Conservation (phyloP, 2,888 invertebrate genomes). For the Pycnomerus fuliginosus region DNA sequence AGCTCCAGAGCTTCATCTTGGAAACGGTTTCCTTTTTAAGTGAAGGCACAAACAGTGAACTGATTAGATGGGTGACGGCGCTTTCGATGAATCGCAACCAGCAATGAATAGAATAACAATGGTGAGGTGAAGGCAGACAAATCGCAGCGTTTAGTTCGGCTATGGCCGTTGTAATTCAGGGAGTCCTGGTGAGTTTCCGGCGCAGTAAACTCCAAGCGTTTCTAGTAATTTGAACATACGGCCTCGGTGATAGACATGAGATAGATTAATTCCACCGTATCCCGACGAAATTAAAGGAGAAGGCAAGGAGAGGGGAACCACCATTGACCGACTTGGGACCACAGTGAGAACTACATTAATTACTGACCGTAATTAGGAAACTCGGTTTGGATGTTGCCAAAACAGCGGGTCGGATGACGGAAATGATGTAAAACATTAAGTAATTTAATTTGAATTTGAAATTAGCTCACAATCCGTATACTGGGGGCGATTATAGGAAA, state of each 20-base stretch:
- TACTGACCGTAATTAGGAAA: constrained; percentile 29
- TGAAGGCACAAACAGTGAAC: too few relatives aligned
- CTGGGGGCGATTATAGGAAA: constrained; percentile 11
- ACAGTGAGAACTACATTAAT: constrained; percentile 31
- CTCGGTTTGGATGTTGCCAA: constrained; percentile 21
- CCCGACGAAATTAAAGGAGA: constrained; percentile 25
- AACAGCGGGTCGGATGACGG: constrained; percentile 17
- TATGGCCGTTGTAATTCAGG: constrained; percentile 23
- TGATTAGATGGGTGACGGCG: too few relatives aligned
- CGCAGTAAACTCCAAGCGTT: constrained; percentile 21
- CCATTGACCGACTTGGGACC: constrained; percentile 29
- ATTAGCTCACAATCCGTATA: too few relatives aligned
- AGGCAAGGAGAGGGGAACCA: constrained; percentile 11
- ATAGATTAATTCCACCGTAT: constrained; percentile 28
- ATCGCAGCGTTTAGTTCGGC: too few relatives aligned
- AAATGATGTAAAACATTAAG: constrained; percentile 21
- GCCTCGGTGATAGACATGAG: constrained; percentile 26
- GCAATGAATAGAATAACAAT: too few relatives aligned
- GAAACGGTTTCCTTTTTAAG: too few relatives aligned
- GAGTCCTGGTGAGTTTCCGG: constrained; percentile 22
- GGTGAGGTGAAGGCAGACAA: too few relatives aligned
- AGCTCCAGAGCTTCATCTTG: too few relatives aligned
- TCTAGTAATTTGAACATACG: constrained; percentile 27
- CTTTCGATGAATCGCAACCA: too few relatives aligned
- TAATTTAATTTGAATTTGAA: constrained; percentile 21